Evolutionary conservation across 1,140 invertebrate species (phyloP).

Genomic region (Acromyrmex echinatior): DNA sequence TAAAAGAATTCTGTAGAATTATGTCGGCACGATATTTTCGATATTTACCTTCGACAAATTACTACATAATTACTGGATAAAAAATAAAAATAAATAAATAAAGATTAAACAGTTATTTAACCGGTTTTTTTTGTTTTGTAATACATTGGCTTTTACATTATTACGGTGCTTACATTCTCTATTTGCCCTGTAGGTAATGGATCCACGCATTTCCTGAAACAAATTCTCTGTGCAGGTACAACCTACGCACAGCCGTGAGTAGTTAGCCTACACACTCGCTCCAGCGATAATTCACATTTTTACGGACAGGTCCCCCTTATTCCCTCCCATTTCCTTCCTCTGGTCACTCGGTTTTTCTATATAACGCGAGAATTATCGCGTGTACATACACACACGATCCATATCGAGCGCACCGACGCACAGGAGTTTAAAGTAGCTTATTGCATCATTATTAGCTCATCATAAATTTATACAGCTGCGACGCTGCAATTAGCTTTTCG

Average conservation of each 20-base stretch:
- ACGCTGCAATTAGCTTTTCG: not conserved
- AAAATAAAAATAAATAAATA: not conserved
- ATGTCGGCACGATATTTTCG: not conserved
- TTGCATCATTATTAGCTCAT: conserved; percentile 55
- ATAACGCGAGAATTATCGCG: conserved; percentile 67
- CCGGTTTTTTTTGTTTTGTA: not conserved
- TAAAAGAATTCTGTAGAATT: not conserved
- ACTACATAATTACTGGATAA: not conserved
- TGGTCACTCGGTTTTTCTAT: conserved; percentile 49
- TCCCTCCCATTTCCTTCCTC: conserved; percentile 56
- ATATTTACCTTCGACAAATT: not conserved
- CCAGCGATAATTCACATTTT: conserved; percentile 65
- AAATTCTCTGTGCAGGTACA: conserved; percentile 65
- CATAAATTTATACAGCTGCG: conserved; percentile 1
- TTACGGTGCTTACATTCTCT: not conserved
- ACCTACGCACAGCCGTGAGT: conserved; percentile 78
- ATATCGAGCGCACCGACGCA: conserved; percentile 25
- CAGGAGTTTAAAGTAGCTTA: conserved; percentile 51
- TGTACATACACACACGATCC: conserved; percentile 63
- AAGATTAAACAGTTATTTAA: not conserved
- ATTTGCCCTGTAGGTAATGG: conserved; percentile 12
- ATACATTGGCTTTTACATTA: not conserved
- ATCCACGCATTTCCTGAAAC: conserved; percentile 78
- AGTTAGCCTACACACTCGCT: conserved; percentile 70
- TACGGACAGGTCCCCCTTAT: conserved; percentile 47